Evolutionary conservation across 1,140 invertebrate species (phyloP).

Genomic region (Zaprionus capensis): DNA sequence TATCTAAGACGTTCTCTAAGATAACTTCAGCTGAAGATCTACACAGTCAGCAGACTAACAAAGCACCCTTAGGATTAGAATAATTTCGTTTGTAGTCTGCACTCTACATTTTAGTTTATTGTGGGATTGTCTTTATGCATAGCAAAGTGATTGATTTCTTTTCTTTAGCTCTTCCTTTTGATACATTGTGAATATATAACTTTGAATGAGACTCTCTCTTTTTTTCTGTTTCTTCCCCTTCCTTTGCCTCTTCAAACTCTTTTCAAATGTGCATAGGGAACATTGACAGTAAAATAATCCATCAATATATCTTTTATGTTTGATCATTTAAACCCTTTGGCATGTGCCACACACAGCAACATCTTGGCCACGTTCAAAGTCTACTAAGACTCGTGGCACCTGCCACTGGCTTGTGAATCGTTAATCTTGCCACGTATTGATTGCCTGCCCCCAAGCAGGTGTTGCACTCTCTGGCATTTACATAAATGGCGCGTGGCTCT

Average conservation of each 20-base stretch:
- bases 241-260: neutral
- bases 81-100: too few species aligned
- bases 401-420: neutral
- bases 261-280: neutral
- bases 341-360: neutral
- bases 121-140: too few species aligned
- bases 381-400: constrained; percentile 8
- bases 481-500: constrained; percentile 60
- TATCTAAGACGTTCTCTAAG: neutral
- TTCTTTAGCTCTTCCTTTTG: too few species aligned
- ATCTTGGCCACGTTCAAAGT: neutral
- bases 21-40: too few species aligned
- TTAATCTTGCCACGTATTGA: constrained; percentile 20
- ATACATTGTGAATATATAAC: too few species aligned
- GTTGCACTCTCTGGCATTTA: constrained; percentile 37
- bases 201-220: too few species aligned
- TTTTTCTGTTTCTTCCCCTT: too few species aligned
- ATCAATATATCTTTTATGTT: neutral
- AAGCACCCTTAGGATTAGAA: too few species aligned
- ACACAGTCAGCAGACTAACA: too few species aligned
- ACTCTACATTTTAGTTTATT: too few species aligned
- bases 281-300: neutral
- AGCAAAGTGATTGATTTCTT: too few species aligned
- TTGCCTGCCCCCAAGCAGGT: constrained; percentile 23
- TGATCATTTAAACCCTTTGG: neutral